Conservation (phyloP, 2,888 invertebrate species). For the Pediacus dermestoides region DNA sequence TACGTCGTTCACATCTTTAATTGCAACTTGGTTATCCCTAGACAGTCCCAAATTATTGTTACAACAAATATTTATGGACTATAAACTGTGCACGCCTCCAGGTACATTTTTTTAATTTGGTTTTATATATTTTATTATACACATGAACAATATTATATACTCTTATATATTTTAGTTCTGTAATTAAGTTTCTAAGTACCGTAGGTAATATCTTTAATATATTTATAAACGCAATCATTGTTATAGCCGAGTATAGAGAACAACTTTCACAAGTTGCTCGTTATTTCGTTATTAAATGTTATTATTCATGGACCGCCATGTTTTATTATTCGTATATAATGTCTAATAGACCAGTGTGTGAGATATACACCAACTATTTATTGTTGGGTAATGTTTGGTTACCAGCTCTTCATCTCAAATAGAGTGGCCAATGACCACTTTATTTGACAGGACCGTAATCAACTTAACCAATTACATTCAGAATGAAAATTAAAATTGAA, state of each 20-base stretch:
- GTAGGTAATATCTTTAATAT: slow-evolving; percentile 17
- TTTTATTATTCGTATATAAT: slow-evolving; percentile 30
- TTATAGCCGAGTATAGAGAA: slow-evolving; percentile 27
- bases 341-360: slow-evolving; percentile 27
- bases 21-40: no score
- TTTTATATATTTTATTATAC: slow-evolving; percentile 8
- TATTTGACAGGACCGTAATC: slow-evolving; percentile 5
- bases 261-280: slow-evolving; percentile 38
- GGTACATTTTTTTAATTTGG: slow-evolving; percentile 8
- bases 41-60: no score
- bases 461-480: no score
- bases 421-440: no score
- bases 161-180: slow-evolving; percentile 18
- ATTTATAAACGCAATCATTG: slow-evolving; percentile 25
- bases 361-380: slow-evolving; percentile 18
- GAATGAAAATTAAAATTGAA: no score
- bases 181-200: slow-evolving; percentile 22
- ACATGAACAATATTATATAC: slow-evolving; percentile 1
- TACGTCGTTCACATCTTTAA: no score
- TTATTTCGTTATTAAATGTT: slow-evolving; percentile 36
- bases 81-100: no score
- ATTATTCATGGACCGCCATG: slow-evolving; percentile 36
- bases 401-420: background rate
- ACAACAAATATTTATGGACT: no score
- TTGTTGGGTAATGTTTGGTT: slow-evolving; percentile 4